Base-by-base conservation (phyloP, 2,888 invertebrate genomes). In the Tromatobia lineatoria region DNA sequence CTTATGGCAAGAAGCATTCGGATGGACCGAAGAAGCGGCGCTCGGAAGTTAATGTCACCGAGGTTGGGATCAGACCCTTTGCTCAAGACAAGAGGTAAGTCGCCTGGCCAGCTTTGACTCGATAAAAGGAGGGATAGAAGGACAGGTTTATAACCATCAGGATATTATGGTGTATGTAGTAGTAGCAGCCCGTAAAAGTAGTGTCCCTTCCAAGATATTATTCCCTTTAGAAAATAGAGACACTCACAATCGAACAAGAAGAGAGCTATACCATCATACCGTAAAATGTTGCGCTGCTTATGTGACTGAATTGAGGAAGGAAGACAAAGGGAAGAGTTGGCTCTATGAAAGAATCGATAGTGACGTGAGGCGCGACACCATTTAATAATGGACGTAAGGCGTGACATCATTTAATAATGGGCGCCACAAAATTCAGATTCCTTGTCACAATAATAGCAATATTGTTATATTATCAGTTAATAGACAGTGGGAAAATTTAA, bases 1-100 rank as follows among this genome's bases (percentile, higher is more conserved):
- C 66, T 71, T 29, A 23, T 64, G 79, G 50, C 57, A 76, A 69
- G 52, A 81, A 82, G 42, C 74, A 57, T 47, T n/a, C 78, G 78
- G 74, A 50, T 34, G 42, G 66, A 29, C 50, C 77, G 54, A 52
- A 67, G 61, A n/a, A 3, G 2, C 66, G 52, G 71, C 71, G 42
- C 25, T 70, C 64, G 59, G 57, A 47, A 76, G 47, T 42, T 75
- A 71, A 54, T 76, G 64, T 50, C 80, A 76, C 80, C 50, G n/a
- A 45, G 45, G 64, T 66, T 73, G n/a, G 54, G 42, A 15, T 54
- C 61, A 59, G 78, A 61, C 57, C 47, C 29, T 71, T 54, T 59
- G 47, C 59, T 23, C 66, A 59, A 45, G 45, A 70, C 25, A 54
- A 61, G 61, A 64, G 47, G 73, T 73, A 57, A 74, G 29, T 74